These are phyloP conservation scores for Sebastes schlegelii DNA, from an alignment of 2,113 vertebrate species.

Conservation along the genomic window DNA sequence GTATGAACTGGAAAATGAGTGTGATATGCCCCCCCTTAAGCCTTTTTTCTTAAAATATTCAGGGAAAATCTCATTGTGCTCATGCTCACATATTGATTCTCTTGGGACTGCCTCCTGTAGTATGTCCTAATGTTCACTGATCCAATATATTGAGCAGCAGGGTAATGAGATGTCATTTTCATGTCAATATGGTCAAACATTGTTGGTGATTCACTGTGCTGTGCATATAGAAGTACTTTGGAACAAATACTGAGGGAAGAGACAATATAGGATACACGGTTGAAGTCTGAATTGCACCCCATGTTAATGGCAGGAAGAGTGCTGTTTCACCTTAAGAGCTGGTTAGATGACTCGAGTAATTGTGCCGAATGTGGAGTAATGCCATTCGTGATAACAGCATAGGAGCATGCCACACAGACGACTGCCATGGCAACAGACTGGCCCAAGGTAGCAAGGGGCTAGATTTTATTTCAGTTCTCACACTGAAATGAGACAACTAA, in stretches of 20 bases:
- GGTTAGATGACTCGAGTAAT: conserved; percentile 56
- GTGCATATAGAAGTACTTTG: neutral
- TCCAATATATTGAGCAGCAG: conserved; percentile 40
- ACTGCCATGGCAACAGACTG: conserved; percentile 78
- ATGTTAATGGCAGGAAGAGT: conserved; percentile 21
- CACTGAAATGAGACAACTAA: conserved; percentile 43
- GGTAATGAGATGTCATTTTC: conserved; percentile 44
- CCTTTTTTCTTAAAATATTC: conserved; percentile 12
- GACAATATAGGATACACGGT: neutral
- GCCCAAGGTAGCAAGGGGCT: conserved; percentile 57
- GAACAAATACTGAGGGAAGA: conserved; percentile 2
- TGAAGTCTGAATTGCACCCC: neutral
- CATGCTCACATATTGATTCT: conserved; percentile 32
- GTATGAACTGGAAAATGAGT: neutral
- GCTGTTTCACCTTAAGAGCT: conserved; percentile 44
- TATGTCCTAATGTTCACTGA: conserved; percentile 15
- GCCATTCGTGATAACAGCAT: conserved; percentile 57
- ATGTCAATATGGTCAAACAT: conserved; percentile 10
- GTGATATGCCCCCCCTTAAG: neutral
- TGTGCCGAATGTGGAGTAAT: conserved; percentile 63
- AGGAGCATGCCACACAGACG: conserved; percentile 59
- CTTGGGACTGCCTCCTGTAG: conserved; percentile 1
- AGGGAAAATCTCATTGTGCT: neutral
- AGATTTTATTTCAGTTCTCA: conserved; percentile 48
- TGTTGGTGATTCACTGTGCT: neutral